Conservation (phyloP, 2,888 invertebrate genomes). For the Axea sp. region DNA sequence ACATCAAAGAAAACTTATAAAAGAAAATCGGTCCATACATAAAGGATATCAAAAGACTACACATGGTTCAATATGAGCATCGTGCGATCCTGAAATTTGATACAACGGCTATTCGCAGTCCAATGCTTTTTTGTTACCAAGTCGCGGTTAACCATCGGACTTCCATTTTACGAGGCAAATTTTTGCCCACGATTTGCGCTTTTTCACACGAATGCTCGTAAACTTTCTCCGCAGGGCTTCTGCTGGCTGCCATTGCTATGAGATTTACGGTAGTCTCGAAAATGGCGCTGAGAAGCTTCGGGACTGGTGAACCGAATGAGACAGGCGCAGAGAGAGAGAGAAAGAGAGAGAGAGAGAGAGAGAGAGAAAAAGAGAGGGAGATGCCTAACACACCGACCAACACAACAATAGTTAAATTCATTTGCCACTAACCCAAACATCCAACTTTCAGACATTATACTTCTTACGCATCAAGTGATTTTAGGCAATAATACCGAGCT, state of each 20-base stretch:
- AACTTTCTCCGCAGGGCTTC: conserved; percentile 51
- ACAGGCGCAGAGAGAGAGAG: too few relatives aligned
- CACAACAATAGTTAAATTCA: conserved; percentile 40
- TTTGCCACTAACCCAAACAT: conserved; percentile 55
- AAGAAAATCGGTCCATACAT: not conserved
- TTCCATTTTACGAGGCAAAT: conserved; percentile 40
- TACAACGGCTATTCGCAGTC: conserved; percentile 1
- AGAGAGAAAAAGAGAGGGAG: conserved; percentile 1
- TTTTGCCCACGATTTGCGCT: conserved; percentile 51
- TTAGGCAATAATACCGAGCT: conserved; percentile 21
- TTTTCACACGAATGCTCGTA: conserved; percentile 60
- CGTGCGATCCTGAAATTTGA: conserved; percentile 5
- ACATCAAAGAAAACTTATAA: too few relatives aligned
- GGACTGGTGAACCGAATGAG: not conserved
- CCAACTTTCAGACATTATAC: conserved; percentile 44
- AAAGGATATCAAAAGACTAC: conserved; percentile 4
- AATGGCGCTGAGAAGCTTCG: conserved; percentile 32
- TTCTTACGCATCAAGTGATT: conserved; percentile 39
- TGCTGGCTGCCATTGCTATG: conserved; percentile 48
- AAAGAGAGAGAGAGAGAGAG: too few relatives aligned
- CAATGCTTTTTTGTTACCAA: conserved; percentile 9
- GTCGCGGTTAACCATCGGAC: conserved; percentile 50
- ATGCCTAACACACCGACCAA: conserved; percentile 16
- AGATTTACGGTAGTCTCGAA: conserved; percentile 63
- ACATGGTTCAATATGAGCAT: conserved; percentile 9